Percentiles rank a stretch among this genome's conserved stretches.
phyloP scores from a whole-genome alignment of 2,888 invertebrate genomes.

The Orchesella flavescens region DNA sequence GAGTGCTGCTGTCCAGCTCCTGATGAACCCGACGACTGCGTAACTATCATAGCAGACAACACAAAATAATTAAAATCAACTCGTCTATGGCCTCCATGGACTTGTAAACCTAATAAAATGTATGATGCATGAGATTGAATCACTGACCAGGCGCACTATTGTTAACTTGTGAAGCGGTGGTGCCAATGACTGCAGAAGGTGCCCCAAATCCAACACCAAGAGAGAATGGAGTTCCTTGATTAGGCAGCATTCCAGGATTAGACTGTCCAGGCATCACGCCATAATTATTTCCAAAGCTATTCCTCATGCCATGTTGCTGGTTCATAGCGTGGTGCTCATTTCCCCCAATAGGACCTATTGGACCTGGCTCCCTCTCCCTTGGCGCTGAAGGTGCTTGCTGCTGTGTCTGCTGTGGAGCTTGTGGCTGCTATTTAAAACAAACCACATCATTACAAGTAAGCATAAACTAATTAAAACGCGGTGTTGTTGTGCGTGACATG shows the following conservation, averaged over 20 bases:
- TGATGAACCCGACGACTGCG: background rate
- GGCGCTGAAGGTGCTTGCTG: conserved; percentile 52
- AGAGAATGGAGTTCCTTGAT: conserved; percentile 44
- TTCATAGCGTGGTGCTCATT: conserved; percentile 72
- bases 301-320: conserved; percentile 72
- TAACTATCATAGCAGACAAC: background rate
- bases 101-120: no score
- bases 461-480: no score
- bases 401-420: conserved; percentile 67
- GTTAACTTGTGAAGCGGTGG: no score
- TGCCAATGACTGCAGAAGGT: background rate
- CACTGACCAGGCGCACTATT: no score
- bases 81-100: no score
- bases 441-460: background rate
- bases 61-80: no score
- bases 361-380: conserved; percentile 42
- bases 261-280: background rate
- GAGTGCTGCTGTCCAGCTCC: background rate
- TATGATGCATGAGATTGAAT: no score
- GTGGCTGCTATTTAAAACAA: conserved; percentile 66
- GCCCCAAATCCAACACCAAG: conserved; percentile 75
- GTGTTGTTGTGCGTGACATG: background rate
- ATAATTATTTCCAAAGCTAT: conserved; percentile 34
- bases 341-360: conserved; percentile 62
- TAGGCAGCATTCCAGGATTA: background rate